Conservation (phyloP, 2,888 invertebrate species). For the Agonopterix arenella region DNA sequence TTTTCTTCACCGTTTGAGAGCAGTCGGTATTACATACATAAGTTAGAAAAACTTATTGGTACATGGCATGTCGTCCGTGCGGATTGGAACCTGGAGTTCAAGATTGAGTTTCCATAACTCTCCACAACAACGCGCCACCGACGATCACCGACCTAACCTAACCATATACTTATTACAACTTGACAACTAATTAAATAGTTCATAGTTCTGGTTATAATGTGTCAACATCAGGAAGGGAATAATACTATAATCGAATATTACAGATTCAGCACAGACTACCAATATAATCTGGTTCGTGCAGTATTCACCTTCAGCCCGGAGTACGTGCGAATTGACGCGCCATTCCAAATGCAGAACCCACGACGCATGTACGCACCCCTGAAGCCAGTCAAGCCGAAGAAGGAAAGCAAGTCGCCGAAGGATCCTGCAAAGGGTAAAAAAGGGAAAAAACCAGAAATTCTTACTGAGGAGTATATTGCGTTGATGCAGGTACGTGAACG, state of each 20-base stretch:
- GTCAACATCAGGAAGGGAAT: too few relatives aligned
- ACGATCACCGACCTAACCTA: too few relatives aligned
- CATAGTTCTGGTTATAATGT: too few relatives aligned
- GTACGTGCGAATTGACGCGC: conserved; percentile 42
- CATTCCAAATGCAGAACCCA: conserved; percentile 47
- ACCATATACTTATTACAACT: too few relatives aligned
- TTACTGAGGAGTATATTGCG: conserved; percentile 42
- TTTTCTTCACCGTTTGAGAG: too few relatives aligned
- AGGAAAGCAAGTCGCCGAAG: conserved; percentile 35
- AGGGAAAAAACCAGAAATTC: conserved; percentile 38
- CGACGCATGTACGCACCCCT: conserved; percentile 38
- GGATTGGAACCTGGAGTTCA: too few relatives aligned
- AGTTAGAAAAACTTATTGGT: too few relatives aligned
- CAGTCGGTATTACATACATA: too few relatives aligned
- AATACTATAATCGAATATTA: neutral
- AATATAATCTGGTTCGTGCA: conserved; percentile 54
- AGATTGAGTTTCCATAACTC: too few relatives aligned
- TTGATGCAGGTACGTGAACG: conserved; percentile 21
- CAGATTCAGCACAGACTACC: conserved; percentile 65
- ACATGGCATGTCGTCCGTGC: too few relatives aligned
- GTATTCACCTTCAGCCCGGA: conserved; percentile 56
- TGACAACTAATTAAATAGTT: too few relatives aligned
- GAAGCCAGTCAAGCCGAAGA: conserved; percentile 34
- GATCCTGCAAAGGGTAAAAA: conserved; percentile 17
- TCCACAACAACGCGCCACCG: too few relatives aligned